Evolutionary conservation across 2,888 invertebrate species (phyloP), one percentile per base, ranked within the genome.

Genomic region (Sphaerophoria rueppellii): DNA sequence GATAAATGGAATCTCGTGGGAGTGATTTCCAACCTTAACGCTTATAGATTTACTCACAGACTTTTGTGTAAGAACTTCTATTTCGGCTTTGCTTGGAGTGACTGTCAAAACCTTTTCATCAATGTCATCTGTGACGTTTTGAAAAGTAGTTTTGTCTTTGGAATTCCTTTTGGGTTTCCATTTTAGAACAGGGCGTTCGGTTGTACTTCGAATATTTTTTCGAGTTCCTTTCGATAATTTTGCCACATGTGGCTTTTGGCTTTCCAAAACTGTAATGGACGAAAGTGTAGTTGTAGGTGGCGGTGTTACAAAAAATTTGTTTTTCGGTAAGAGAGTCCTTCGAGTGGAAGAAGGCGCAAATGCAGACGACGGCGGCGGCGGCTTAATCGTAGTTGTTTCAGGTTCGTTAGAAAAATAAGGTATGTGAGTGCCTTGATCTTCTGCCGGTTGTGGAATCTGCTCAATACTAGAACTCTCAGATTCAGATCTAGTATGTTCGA

Each of bases 31-130:
- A 7, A 93, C 91, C 88, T 93, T 91, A 69, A 93, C 91, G 89
- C 93, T 94, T 5, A 93, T 92, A 2, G 93, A 93, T 61, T 93
- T 93, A 80, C 92, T 92, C 12, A 92, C 92, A 73, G 93, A 93
- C 88, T 93, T 93, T 80, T 92, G 92, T 16, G 91, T 91, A 4
- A 90, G 87, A 58, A 91, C 87, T 76, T 91, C 90, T 46, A 89
- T 77, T 34, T 79, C 83, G 16, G 65, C 60, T 74, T 55, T 86
- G 43, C 76, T 69, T 24, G 87, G 80, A 9, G 81, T 86, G 48
- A 86, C 82, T 46, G 87, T 87, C 65, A 87, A 77, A 58, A 83
- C 86, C 14, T 83, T 87, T 76, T 85, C 88, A 37, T 90, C 89
- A 52, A 65, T n/a, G 6, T 85, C 88, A 40, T 90, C 89, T 55